These are phyloP conservation scores for Sarcoramphus papa DNA, from an alignment of 2,797 vertebrate genomes.

Conservation along the genomic window DNA sequence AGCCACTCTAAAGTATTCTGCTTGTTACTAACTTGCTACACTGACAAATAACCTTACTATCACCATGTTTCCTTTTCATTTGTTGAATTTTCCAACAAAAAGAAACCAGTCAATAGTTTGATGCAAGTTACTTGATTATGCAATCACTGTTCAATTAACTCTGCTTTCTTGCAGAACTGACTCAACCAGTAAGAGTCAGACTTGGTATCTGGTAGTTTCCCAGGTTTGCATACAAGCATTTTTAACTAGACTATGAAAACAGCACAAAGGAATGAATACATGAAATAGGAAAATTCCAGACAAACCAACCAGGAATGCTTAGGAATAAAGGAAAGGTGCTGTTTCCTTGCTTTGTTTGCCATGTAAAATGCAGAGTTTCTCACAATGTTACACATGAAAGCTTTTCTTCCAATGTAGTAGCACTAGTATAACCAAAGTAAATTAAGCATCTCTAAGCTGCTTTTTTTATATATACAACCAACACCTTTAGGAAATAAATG, in stretches of 20 bases:
- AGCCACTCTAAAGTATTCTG: background rate
- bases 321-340: background rate
- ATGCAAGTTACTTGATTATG: background rate
- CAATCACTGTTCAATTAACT: background rate
- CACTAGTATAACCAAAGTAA: accelerated
- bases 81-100: background rate
- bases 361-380: background rate
- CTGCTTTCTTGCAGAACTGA: background rate
- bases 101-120: background rate
- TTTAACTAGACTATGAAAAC: background rate
- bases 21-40: background rate
- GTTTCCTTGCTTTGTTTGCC: background rate
- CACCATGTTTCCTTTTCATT: background rate
- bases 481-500: background rate
- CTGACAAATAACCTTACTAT: background rate
- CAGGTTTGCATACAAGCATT: background rate
- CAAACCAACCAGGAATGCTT: accelerated
- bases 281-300: background rate
- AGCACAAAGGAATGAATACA: accelerated
- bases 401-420: accelerated
- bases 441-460: accelerated
- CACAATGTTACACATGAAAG: accelerated
- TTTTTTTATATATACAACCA: background rate
- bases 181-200: background rate
- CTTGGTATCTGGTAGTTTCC: accelerated